Evolutionary conservation across 2,888 invertebrate species (phyloP), one percentile per base, ranked within the genome.

Genomic region (Cataglyphis livida): DNA sequence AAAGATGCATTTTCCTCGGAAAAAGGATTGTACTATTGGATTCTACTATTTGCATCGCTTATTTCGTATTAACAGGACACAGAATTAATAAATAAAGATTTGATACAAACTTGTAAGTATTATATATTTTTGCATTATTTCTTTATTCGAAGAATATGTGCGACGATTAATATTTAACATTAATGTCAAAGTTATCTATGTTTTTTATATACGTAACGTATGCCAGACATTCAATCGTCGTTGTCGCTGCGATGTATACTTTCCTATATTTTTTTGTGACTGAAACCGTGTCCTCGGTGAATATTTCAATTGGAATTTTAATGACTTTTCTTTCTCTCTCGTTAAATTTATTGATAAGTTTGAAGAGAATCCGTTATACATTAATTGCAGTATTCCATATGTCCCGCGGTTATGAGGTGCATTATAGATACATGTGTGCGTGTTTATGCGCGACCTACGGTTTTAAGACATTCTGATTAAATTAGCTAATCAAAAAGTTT

Each of bases 241-340:
- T 66, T 76, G 73, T 82, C 75, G 66, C 70, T 21, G 18, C 57
- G 76, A 74, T 64, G 57, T 62, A 66, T 64, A 76, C 82, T 68
- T 78, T 65, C 32, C 12, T 25, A 57, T 38, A 68, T n/a, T 84
- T 87, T 86, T 84, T 73, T 71, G 21, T 48, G 32, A 25, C 6
- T 32, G 57, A 35, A 78, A 21, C 7, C 57, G 59, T 38, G 66
- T 84, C 62, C 57, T 41, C 48, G 61, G 48, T 21, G 75, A 74
- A 82, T 65, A 61, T 81, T 83, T 73, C 38, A 84, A 79, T 79
- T 59, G 84, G 87, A 86, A 87, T 88, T 66, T 87, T 87, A 88
- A 88, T 88, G 79, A 79, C 70, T 86, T 86, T 82, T 82, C 7
- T 51, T n/a, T 51, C n/a, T 51, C 48, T 51, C 48, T 51, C 61